Evolutionary conservation across 1,140 invertebrate genomes (phyloP).

Genomic region (Lysiphlebus fabarum): DNA sequence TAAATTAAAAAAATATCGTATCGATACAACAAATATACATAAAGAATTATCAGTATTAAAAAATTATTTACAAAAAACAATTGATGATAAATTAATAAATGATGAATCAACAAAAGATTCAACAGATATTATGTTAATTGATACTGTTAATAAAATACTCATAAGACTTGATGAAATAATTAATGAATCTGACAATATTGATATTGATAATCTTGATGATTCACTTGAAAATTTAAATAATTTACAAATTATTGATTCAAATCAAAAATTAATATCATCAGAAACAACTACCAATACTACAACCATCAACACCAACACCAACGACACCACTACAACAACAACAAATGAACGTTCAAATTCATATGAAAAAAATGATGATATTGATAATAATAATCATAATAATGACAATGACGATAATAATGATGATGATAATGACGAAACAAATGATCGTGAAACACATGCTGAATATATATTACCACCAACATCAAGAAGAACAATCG

Average conservation of each 20-base stretch:
- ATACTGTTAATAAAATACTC: constrained; percentile 40
- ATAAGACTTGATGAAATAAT: constrained; percentile 36
- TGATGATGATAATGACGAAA: background rate
- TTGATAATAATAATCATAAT: too few species aligned
- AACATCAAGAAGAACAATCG: constrained; percentile 29
- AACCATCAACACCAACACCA: constrained; percentile 29
- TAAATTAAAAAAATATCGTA: constrained; percentile 31
- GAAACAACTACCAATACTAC: constrained; percentile 3
- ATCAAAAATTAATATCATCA: constrained; percentile 28
- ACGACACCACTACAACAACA: constrained; percentile 24
- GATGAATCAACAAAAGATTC: constrained; percentile 37
- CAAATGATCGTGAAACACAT: constrained; percentile 28
- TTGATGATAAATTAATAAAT: too few species aligned
- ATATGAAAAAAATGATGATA: too few species aligned
- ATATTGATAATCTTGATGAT: constrained; percentile 16
- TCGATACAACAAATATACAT: constrained; percentile 41
- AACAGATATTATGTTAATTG: constrained; percentile 34
- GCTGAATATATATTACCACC: constrained; percentile 36
- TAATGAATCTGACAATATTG: constrained; percentile 25
- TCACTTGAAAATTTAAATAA: constrained; percentile 20
- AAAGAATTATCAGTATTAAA: constrained; percentile 45
- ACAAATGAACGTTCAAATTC: background rate
- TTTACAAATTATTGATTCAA: constrained; percentile 30
- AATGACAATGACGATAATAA: too few species aligned
- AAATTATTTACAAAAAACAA: constrained; percentile 41